Evolutionary conservation across 2,888 invertebrate genomes (phyloP), one percentile per base, ranked within the genome.

Genomic region (Spicauda simplicius): DNA sequence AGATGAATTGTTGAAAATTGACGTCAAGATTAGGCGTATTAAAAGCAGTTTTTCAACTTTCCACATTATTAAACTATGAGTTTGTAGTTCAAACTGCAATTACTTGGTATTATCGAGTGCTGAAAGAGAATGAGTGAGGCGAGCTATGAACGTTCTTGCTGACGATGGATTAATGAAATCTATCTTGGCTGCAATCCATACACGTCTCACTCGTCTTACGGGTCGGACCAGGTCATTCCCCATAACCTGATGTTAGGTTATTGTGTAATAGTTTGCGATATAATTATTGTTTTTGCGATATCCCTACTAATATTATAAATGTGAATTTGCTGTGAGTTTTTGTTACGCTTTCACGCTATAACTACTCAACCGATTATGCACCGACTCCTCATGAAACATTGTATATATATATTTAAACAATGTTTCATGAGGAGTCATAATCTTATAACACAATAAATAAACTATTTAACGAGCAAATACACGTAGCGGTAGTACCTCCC

Each of bases 1-100:
- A 85, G 87, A 86, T 87, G 85, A 85, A 87, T 87, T 86, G 87
- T 85, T 85, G 76, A 81, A 84, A 84, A 83, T 84, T 85, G 82
- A 86, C 80, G 83, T 78, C 74, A 74, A 82, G 81, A 84, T 84
- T 82, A 82, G 76, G 74, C 76, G 57, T 69, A 61, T 67, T 69
- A 72, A 71, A 72, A 64, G 68, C 54, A 48, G 63, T 61, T 66
- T 60, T 61, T n/a, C 60, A 66, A 66, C 55, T 61, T 63, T 63
- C 55, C n/a, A 63, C 55, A 55, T 54, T 62, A 54, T 55, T 50
- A 66, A 55, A 66, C 60, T 66, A 41, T 56, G 20, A 60, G 48
- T 59, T 65, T 41, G 16, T 59, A 65, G 65, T 55, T 60, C 41
- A 60, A 59, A 59, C 54, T 53, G 54, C 48, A 54, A 65, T 60